Conservation (phyloP, 2,113 vertebrate genomes). For the Paraplagusia blochii region DNA sequence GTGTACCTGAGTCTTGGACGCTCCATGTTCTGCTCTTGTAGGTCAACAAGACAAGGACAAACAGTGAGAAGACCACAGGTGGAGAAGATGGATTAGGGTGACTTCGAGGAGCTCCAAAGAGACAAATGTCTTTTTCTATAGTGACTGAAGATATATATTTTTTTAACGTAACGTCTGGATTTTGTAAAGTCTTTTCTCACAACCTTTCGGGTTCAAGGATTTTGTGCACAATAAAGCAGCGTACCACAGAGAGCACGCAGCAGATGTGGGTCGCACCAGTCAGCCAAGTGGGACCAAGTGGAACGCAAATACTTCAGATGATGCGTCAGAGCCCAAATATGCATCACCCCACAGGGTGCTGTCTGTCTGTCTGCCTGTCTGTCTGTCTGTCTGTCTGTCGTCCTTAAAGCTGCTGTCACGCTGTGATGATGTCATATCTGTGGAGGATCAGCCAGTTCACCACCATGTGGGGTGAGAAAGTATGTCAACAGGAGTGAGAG, state of each 20-base stretch:
- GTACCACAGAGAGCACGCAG: background rate
- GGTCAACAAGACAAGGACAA: slow-evolving; percentile 20
- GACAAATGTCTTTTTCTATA: background rate
- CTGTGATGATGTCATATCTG: background rate
- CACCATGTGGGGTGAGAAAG: background rate
- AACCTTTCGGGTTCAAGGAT: background rate
- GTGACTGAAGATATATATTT: background rate
- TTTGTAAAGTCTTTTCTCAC: background rate
- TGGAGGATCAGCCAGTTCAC: background rate
- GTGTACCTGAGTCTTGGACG: background rate
- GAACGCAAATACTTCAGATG: background rate
- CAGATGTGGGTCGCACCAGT: background rate
- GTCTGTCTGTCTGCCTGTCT: background rate
- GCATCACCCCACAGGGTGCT: background rate
- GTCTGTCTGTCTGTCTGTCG: background rate
- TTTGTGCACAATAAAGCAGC: background rate
- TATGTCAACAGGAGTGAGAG: slow-evolving; percentile 8
- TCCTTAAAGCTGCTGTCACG: background rate
- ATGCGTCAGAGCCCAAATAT: slow-evolving; percentile 9
- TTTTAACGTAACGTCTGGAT: background rate
- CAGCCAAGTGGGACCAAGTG: background rate
- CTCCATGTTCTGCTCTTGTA: slow-evolving; percentile 1
- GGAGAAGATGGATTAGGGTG: too few species aligned
- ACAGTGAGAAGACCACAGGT: slow-evolving; percentile 8
- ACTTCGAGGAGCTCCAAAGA: too few species aligned